These are phyloP conservation scores for Agrilus mali DNA, from an alignment of 2,888 invertebrate genomes.

Conservation along the genomic window DNA sequence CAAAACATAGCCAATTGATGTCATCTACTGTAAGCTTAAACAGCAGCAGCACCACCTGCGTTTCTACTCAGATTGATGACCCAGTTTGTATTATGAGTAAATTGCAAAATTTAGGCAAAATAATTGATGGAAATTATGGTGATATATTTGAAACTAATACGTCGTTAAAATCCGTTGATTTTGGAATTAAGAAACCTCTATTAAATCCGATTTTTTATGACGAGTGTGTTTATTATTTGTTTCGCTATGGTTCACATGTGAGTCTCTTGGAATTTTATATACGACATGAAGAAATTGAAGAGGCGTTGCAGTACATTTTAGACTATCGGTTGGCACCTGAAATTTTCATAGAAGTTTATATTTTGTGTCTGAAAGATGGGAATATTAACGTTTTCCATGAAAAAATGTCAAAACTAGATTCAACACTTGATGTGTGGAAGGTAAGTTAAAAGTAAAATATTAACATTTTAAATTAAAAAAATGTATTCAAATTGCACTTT, in stretches of 20 bases:
- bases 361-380: conserved; percentile 54
- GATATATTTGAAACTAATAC: conserved; percentile 7
- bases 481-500: no score
- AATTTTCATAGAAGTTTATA: conserved; percentile 61
- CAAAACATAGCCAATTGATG: conserved; percentile 12
- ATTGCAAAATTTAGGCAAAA: conserved; percentile 33
- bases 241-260: conserved; percentile 64
- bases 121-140: conserved; percentile 30
- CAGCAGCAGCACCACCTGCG: conserved; percentile 12
- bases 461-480: background rate
- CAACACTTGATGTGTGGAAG: conserved; percentile 56
- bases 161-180: conserved; percentile 6
- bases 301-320: conserved; percentile 57
- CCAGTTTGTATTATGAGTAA: conserved; percentile 37
- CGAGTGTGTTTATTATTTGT: conserved; percentile 73
- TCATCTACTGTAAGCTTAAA: conserved; percentile 20
- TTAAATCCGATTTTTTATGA: conserved; percentile 50
- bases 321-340: conserved; percentile 57
- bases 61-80: conserved; percentile 31
- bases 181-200: conserved; percentile 14
- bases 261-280: conserved; percentile 66
- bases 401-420: conserved; percentile 52
- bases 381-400: conserved; percentile 46
- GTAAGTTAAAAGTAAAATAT: conserved; percentile 24
- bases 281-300: conserved; percentile 53